Evolutionary conservation across 2,797 vertebrate species (phyloP).

Genomic region (Podarcis siculus): DNA sequence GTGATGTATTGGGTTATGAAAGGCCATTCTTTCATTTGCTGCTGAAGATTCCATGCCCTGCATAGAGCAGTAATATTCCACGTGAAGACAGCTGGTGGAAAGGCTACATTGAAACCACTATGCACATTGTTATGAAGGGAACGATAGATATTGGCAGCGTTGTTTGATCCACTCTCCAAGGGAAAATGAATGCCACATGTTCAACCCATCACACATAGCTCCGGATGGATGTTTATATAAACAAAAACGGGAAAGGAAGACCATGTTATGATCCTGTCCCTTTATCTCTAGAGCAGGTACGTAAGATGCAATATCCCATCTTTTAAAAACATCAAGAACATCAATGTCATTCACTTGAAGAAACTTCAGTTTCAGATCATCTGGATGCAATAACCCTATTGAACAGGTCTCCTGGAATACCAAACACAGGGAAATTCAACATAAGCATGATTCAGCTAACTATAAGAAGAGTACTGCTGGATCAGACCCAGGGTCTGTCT

Average conservation of each 20-base stretch:
- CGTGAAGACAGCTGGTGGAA: constrained; percentile 74
- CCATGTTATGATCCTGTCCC: constrained; percentile 56
- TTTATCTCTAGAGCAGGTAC: constrained; percentile 65
- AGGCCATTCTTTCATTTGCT: constrained; percentile 47
- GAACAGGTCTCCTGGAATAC: background rate
- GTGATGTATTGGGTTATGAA: constrained; percentile 34
- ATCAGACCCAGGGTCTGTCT: background rate
- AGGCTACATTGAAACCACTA: constrained; percentile 75
- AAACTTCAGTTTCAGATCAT: background rate
- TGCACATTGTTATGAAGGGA: constrained; percentile 79
- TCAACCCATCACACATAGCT: constrained; percentile 68
- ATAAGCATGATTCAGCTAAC: background rate
- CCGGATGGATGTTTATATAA: constrained; percentile 71
- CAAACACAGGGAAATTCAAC: background rate
- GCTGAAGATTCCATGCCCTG: constrained; percentile 53
- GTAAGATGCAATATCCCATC: constrained; percentile 33
- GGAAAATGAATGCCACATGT: constrained; percentile 80
- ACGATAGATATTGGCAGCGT: constrained; percentile 78
- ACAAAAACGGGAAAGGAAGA: constrained; percentile 64
- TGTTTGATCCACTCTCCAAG: constrained; percentile 79
- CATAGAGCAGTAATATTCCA: constrained; percentile 72
- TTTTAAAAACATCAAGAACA: constrained; percentile 19
- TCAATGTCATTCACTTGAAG: background rate
- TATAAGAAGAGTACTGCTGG: too few species aligned
- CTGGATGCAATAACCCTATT: constrained; percentile 1